phyloP scores from a whole-genome alignment of 2,113 vertebrate genomes.

The Gopherus flavomarginatus region DNA sequence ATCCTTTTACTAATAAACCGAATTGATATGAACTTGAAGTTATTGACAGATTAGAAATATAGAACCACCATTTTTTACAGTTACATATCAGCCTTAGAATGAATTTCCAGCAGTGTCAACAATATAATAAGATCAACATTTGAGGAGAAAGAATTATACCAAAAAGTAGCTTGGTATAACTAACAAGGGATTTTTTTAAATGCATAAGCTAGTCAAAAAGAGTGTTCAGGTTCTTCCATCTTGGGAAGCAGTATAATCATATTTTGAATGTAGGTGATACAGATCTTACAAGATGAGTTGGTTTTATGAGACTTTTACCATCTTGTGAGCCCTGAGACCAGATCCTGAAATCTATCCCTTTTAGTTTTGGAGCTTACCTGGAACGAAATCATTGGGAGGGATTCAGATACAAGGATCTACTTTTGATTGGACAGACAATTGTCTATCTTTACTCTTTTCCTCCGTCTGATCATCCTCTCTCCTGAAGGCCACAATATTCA shows the following conservation, averaged over 20 bases:
- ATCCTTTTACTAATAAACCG: not conserved
- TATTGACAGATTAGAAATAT: not conserved
- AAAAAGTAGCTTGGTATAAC: not conserved
- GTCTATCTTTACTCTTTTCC: not conserved
- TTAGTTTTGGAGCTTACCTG: not conserved
- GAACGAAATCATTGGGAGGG: not conserved
- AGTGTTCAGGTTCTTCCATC: not conserved
- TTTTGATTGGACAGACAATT: not conserved
- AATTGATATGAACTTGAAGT: not conserved
- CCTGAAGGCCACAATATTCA: too few relatives aligned
- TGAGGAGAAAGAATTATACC: not conserved
- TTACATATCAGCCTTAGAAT: not conserved
- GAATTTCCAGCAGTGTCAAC: not conserved
- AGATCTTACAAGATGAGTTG: not conserved
- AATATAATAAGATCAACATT: not conserved
- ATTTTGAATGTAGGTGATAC: not conserved
- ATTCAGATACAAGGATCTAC: not conserved
- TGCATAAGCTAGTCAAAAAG: not conserved
- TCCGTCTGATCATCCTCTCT: not conserved
- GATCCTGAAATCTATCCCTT: not conserved
- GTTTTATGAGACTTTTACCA: not conserved
- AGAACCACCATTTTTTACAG: not conserved
- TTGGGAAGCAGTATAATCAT: not conserved
- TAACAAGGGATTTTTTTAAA: not conserved
- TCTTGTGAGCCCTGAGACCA: fast-evolving